phyloP scores from a whole-genome alignment of 2,888 invertebrate genomes.

The Harpalus rufipes region DNA sequence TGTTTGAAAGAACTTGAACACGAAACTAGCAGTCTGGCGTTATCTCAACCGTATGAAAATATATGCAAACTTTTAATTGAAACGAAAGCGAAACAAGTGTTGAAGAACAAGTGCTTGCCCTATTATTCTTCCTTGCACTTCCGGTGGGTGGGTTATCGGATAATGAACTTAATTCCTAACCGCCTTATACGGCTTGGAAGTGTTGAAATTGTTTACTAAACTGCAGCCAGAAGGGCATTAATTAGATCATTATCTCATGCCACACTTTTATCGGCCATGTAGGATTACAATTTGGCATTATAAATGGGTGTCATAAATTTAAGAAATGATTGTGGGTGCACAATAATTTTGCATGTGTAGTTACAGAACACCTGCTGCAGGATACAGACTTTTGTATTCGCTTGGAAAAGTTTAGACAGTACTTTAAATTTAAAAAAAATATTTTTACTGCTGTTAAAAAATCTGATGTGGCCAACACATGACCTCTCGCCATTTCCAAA shows the following conservation, averaged over 20 bases:
- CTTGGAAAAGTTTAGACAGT: constrained; percentile 28
- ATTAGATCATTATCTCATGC: constrained; percentile 56
- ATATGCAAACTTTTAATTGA: not conserved
- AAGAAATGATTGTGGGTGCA: constrained; percentile 61
- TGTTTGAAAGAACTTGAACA: too few relatives aligned
- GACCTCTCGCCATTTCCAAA: too few relatives aligned
- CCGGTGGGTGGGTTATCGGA: not conserved
- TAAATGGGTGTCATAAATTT: constrained; percentile 60
- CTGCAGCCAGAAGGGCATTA: constrained; percentile 47
- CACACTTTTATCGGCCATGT: constrained; percentile 52
- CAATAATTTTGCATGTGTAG: constrained; percentile 58
- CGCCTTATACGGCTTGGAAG: not conserved
- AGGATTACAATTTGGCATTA: constrained; percentile 53
- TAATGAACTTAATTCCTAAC: constrained; percentile 15
- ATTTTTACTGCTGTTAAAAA: too few relatives aligned
- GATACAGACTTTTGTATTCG: constrained; percentile 12
- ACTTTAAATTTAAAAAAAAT: constrained; percentile 10
- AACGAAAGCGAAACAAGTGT: not conserved
- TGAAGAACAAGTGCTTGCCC: not conserved
- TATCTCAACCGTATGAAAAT: not conserved
- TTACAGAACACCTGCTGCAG: constrained; percentile 42
- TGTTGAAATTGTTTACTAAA: constrained; percentile 52
- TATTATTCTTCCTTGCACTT: constrained; percentile 14
- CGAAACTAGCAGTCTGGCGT: too few relatives aligned
- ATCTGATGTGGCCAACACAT: too few relatives aligned